Conservation (phyloP, 2,888 invertebrate species). For the Phyllotreta cruciferae region DNA sequence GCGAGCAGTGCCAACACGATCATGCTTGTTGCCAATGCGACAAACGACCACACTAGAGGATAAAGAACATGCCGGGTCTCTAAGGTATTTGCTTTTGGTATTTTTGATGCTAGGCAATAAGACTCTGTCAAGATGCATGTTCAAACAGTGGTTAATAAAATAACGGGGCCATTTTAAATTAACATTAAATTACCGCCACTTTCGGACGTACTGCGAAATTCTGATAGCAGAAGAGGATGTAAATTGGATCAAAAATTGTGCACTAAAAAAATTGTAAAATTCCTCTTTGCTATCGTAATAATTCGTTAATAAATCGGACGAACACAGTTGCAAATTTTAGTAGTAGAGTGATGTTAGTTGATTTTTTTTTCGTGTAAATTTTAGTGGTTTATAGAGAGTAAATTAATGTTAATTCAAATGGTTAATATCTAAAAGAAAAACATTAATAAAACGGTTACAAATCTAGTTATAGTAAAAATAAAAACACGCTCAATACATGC, state of each 20-base stretch:
- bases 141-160: constrained; percentile 27
- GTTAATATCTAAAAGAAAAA: constrained; percentile 44
- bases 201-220: constrained; percentile 5
- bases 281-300: neutral
- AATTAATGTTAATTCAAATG: constrained; percentile 47
- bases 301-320: constrained; percentile 15
- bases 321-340: constrained; percentile 26
- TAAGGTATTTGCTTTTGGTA: constrained; percentile 50
- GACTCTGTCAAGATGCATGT: constrained; percentile 49
- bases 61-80: constrained; percentile 60
- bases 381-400: constrained; percentile 27
- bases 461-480: constrained; percentile 24
- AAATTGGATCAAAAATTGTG: too few species aligned
- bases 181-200: constrained; percentile 52
- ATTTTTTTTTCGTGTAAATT: constrained; percentile 14
- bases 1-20: constrained; percentile 61
- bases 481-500: constrained; percentile 15
- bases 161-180: constrained; percentile 50
- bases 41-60: constrained; percentile 60
- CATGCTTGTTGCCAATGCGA: constrained; percentile 62
- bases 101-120: constrained; percentile 55
- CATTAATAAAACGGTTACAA: constrained; percentile 28
- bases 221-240: too few species aligned
- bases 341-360: constrained; percentile 46
- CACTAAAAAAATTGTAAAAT: too few species aligned